Base-by-base conservation (phyloP, 2,113 vertebrate species). In the Benitochromis conjunctus region DNA sequence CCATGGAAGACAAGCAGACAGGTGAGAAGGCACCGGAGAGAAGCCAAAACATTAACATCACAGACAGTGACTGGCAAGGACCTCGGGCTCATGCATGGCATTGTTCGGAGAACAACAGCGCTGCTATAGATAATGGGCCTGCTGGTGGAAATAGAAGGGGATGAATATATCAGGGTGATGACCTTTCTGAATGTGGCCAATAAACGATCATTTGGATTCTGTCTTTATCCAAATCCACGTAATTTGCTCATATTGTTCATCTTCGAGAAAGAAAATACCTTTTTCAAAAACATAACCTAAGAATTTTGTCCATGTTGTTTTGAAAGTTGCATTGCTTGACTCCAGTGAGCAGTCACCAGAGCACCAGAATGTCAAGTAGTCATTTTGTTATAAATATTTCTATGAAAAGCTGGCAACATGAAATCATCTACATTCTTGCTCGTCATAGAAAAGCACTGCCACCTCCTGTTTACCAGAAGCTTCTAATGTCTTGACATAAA, bases 1-100 rank as follows among this genome's bases (percentile, higher is more conserved):
- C n/a, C 54, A 83, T 2, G 31, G 76, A 84, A 64, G 80, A 87
- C 69, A 6, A 34, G 58, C 66, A 83, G 88, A 93, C 82, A 90
- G 86, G 77, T 93, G 76, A 57, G 83, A 86, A 58, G 24, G 54
- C 31, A 56, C 41, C 78, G 46, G 21, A 71, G 36, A 77, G 64
- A 29, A 43, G 48, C 60, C 62, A 76, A 69, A 46, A 36, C 86
- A 87, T 90, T 87, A 77, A 34, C 79, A 86, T 82, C 18, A 6
- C 71, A 57, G 71, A 76, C 53, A 60, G 24, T 80, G 83, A 85
- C 83, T 26, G 29, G 56, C 29, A 56, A 81, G 41, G 78, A 80
- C 81, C 21, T 80, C 21, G 18, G 21, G 46, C 55, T 86, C 83
- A 31, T 4, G 1, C 41, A 54, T 54, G 43, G 55, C 55, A 76